Evolutionary conservation across 2,888 invertebrate species (phyloP).

Genomic region (Hyposoter dolosus): DNA sequence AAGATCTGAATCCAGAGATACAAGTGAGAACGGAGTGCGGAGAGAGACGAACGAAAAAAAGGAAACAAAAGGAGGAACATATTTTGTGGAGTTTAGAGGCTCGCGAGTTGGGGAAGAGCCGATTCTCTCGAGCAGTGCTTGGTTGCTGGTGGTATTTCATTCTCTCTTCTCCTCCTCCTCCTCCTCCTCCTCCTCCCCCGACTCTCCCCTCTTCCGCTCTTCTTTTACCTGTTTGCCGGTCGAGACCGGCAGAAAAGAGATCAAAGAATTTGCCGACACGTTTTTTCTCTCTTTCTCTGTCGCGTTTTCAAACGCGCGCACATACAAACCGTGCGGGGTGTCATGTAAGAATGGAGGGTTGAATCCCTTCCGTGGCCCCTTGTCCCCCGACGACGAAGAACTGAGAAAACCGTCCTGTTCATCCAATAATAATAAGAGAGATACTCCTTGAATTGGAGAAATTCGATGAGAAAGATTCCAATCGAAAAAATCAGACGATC

Average conservation of each 20-base stretch:
- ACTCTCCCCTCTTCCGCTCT: constrained; percentile 56
- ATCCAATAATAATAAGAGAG: constrained; percentile 46
- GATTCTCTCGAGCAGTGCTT: constrained; percentile 61
- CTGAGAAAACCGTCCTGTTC: constrained; percentile 53
- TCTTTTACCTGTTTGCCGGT: constrained; percentile 70
- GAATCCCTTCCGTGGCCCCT: constrained; percentile 8
- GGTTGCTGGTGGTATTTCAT: constrained; percentile 69
- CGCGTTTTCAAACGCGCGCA: constrained; percentile 77
- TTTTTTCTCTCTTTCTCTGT: constrained; percentile 68
- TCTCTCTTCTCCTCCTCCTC: constrained; percentile 40
- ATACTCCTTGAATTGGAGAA: constrained; percentile 29
- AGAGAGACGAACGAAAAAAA: constrained; percentile 33
- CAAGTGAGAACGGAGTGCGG: constrained; percentile 21
- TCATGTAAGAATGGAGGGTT: constrained; percentile 73
- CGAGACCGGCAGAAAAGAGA: constrained; percentile 59
- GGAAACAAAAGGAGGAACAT: constrained; percentile 71
- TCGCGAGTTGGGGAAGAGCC: constrained; percentile 68
- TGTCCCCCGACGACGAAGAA: background rate
- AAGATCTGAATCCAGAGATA: constrained; percentile 50
- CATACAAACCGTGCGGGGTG: constrained; percentile 80
- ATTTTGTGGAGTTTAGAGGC: constrained; percentile 80
- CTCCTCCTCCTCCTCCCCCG: constrained; percentile 59
- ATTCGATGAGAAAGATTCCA: constrained; percentile 40
- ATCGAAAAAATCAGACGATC: constrained; percentile 40
- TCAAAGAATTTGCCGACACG: constrained; percentile 70